A percentile compares a stretch with the other conserved stretches of the same genome.
phyloP scores from a whole-genome alignment of 2,113 vertebrate genomes.

The Phycodurus eques region DNA sequence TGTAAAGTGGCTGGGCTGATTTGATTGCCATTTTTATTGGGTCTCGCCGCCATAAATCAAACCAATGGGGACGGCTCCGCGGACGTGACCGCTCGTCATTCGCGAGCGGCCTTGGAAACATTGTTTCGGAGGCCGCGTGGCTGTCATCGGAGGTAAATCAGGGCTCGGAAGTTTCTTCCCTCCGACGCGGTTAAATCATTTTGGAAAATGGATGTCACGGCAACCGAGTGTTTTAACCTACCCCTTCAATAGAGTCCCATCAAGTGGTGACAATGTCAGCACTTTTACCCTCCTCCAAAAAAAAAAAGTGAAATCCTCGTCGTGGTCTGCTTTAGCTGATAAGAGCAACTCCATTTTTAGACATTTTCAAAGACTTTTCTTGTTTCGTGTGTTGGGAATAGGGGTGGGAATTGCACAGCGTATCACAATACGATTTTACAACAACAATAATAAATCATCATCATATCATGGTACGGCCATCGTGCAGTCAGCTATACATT shows the following conservation, averaged over 20 bases:
- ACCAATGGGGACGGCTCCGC: slow-evolving; percentile 78
- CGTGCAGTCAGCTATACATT: background rate
- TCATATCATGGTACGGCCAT: background rate
- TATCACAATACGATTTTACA: background rate
- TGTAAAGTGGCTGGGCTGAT: slow-evolving; percentile 84
- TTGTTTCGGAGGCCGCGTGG: slow-evolving; percentile 75
- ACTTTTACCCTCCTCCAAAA: slow-evolving; percentile 69
- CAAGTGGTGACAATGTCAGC: slow-evolving; percentile 79
- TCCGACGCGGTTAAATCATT: slow-evolving; percentile 79
- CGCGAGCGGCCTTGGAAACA: slow-evolving; percentile 82
- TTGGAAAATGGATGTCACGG: slow-evolving; percentile 80
- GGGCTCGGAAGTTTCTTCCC: slow-evolving; percentile 76
- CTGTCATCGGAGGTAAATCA: slow-evolving; percentile 81
- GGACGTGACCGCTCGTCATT: slow-evolving; percentile 82
- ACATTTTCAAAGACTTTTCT: slow-evolving; percentile 7
- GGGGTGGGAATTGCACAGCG: background rate
- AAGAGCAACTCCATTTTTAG: slow-evolving; percentile 33
- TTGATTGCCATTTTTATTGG: slow-evolving; percentile 86
- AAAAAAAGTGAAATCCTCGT: slow-evolving; percentile 49
- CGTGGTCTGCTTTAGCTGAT: slow-evolving; percentile 46
- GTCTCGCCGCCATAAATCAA: slow-evolving; percentile 80
- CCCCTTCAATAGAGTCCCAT: slow-evolving; percentile 76
- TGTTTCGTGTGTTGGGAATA: background rate
- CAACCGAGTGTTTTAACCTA: slow-evolving; percentile 78
- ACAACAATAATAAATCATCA: background rate